phyloP scores from a whole-genome alignment of 2,113 vertebrate species.

The Rhea pennata region DNA sequence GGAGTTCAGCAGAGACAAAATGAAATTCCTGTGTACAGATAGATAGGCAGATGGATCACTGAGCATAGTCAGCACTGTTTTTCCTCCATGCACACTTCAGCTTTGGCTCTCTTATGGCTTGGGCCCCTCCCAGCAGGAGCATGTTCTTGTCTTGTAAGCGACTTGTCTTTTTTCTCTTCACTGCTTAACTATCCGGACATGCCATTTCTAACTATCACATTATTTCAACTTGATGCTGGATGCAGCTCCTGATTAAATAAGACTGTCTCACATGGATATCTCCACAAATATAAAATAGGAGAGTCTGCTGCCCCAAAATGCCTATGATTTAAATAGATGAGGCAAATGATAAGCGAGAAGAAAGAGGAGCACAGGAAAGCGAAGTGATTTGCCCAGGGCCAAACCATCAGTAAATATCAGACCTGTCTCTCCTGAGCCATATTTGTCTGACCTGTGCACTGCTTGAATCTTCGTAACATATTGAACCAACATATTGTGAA shows the following conservation, averaged over 20 bases:
- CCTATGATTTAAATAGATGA: slow-evolving; percentile 23
- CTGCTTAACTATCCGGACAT: slow-evolving; percentile 4
- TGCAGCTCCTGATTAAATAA: not conserved
- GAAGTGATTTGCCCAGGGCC: slow-evolving; percentile 42
- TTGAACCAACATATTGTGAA: slow-evolving; percentile 53
- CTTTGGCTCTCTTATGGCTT: not conserved
- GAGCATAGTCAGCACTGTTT: not conserved
- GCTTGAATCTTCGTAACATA: slow-evolving; percentile 48
- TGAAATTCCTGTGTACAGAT: not conserved
- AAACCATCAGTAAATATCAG: slow-evolving; percentile 57
- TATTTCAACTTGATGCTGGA: not conserved
- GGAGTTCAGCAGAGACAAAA: slow-evolving; percentile 11
- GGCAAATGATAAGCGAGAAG: slow-evolving; percentile 62
- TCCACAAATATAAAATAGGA: not conserved
- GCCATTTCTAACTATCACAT: not conserved
- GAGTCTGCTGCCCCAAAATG: not conserved
- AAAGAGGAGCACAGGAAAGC: not conserved
- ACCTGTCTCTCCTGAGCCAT: not conserved
- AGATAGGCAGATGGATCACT: slow-evolving; percentile 10
- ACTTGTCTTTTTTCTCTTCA: not conserved
- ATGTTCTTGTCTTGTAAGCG: not conserved
- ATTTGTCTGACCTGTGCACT: not conserved
- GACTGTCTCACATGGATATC: not conserved
- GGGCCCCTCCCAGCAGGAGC: not conserved
- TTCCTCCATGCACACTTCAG: not conserved